Evolutionary conservation across 1,140 invertebrate species (phyloP).

Genomic region (Macrostomum lignano): DNA sequence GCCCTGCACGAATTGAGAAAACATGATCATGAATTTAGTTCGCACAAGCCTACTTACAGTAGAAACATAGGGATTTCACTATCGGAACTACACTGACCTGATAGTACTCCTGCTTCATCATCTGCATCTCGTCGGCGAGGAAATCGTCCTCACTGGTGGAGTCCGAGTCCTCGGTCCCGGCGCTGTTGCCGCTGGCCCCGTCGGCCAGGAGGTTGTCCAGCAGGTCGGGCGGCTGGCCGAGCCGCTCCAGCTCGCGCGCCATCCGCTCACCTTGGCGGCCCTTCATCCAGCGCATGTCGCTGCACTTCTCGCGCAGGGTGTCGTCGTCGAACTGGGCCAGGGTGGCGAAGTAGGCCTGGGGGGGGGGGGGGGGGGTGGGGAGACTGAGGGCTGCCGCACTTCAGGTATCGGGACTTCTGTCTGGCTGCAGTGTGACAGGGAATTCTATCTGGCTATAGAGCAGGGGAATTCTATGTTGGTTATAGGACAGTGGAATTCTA

Average conservation of each 20-base stretch:
- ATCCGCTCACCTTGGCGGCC: neutral
- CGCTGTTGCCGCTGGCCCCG: no score
- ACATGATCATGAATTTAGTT: no score
- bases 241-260: neutral
- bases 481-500: no score
- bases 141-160: no score
- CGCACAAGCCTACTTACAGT: no score
- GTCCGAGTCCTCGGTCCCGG: no score
- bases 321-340: neutral
- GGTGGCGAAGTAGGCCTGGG: neutral
- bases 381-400: conserved; percentile 3
- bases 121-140: no score
- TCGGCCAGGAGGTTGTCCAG: no score
- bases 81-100: neutral
- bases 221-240: conserved; percentile 14
- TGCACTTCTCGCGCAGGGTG: neutral
- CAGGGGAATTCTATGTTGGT: no score
- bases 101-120: no score
- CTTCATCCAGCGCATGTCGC: conserved; percentile 1
- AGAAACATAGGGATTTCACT: neutral
- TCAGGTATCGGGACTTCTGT: conserved; percentile 1
- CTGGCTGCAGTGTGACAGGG: neutral
- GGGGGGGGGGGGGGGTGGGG: conserved; percentile 25
- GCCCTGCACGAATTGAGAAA: no score
- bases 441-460: no score